Percentiles rank a stretch among this genome's conserved stretches.
phyloP scores from a whole-genome alignment of 2,113 vertebrate genomes.

The Muntiacus reevesi region DNA sequence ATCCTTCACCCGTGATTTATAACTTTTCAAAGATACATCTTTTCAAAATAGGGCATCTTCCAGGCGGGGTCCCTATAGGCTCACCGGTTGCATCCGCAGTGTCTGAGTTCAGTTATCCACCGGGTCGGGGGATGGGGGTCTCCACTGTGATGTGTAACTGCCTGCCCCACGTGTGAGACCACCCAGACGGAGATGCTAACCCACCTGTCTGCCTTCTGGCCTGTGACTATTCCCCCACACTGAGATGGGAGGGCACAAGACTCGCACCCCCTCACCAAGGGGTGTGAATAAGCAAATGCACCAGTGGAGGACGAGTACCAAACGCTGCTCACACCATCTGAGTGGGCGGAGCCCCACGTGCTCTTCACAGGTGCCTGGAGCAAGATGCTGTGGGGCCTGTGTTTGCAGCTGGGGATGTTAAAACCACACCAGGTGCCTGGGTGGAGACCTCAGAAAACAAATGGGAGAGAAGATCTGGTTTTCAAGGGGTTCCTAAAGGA shows the following conservation, averaged over 20 bases:
- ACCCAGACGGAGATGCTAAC: accelerated
- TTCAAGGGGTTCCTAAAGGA: neutral
- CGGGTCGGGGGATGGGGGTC: accelerated
- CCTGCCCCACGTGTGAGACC: neutral
- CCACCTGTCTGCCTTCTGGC: neutral
- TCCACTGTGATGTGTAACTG: accelerated
- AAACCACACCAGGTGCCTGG: accelerated
- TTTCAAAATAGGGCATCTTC: too few relatives aligned
- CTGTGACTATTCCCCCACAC: neutral
- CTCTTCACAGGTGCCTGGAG: accelerated
- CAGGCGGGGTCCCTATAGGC: neutral
- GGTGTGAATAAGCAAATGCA: accelerated
- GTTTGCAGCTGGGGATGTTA: too few relatives aligned
- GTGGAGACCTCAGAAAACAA: neutral
- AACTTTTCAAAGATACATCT: too few relatives aligned
- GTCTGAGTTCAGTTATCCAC: neutral
- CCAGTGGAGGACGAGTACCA: neutral
- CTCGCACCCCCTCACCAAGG: neutral
- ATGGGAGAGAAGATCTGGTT: neutral
- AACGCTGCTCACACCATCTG: accelerated
- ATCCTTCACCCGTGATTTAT: neutral
- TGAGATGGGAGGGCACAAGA: accelerated
- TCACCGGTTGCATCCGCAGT: accelerated
- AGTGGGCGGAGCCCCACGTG: accelerated
- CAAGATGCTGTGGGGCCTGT: accelerated